Evolutionary conservation across 2,797 vertebrate species (phyloP).

Genomic region (Arnoldichthys spilopterus): DNA sequence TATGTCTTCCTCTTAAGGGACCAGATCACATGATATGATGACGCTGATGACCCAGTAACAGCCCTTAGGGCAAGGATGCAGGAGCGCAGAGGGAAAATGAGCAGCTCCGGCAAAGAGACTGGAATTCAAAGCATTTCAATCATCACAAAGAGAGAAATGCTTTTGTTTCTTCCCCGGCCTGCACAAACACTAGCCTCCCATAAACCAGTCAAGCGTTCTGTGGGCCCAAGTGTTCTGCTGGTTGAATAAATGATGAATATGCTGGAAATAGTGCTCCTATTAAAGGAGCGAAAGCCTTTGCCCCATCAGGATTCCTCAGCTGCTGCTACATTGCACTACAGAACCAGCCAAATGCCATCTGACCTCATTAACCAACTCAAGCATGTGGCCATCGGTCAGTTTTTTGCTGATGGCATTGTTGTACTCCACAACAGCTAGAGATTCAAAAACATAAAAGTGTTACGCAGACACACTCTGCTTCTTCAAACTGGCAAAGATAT

Average conservation of each 20-base stretch:
- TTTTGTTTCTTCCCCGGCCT: conserved; percentile 14
- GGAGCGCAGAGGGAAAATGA: not conserved
- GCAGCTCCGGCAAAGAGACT: conserved; percentile 7
- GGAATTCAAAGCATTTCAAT: conserved; percentile 14
- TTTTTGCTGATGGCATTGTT: not conserved
- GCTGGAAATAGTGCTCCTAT: conserved; percentile 41
- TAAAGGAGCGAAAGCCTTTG: conserved; percentile 27
- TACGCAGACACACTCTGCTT: not conserved
- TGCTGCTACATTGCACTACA: conserved; percentile 28
- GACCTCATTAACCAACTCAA: conserved; percentile 39
- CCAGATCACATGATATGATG: conserved; percentile 37
- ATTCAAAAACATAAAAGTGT: conserved; percentile 24
- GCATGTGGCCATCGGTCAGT: conserved; percentile 1
- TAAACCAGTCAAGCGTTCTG: conserved; percentile 20
- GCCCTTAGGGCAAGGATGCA: conserved; percentile 43
- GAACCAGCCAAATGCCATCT: conserved; percentile 34
- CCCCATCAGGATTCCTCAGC: conserved; percentile 7
- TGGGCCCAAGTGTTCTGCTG: conserved; percentile 19
- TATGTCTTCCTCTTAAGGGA: conserved; percentile 26
- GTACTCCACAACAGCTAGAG: not conserved
- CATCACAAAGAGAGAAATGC: not conserved
- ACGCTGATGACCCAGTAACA: conserved; percentile 42
- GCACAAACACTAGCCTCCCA: not conserved
- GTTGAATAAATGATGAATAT: conserved; percentile 56
- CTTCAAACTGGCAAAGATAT: not conserved